Evolutionary conservation across 2,888 invertebrate genomes (phyloP).

Genomic region (Mythimna impura): DNA sequence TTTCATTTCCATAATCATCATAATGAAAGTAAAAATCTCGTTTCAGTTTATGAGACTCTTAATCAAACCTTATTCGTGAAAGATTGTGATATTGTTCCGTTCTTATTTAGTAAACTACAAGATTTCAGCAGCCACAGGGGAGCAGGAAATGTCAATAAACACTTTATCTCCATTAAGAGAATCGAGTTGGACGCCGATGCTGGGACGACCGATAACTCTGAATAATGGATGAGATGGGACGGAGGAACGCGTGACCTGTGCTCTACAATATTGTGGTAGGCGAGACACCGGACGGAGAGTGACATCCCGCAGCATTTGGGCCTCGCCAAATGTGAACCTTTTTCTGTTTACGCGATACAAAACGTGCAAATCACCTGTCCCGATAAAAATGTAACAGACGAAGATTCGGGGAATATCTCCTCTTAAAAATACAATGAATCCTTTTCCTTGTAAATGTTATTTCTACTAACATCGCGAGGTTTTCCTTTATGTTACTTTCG

Average conservation of each 20-base stretch:
- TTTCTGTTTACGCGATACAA: conserved; percentile 60
- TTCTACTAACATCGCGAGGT: conserved; percentile 28
- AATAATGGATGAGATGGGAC: conserved; percentile 80
- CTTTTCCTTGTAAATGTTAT: conserved; percentile 57
- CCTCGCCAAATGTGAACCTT: conserved; percentile 61
- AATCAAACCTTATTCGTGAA: conserved; percentile 5
- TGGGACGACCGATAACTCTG: conserved; percentile 73
- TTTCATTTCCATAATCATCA: conserved; percentile 18
- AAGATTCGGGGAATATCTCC: conserved; percentile 47
- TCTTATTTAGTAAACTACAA: conserved; percentile 49
- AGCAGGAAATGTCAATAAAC: conserved; percentile 76
- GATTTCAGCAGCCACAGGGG: conserved; percentile 55
- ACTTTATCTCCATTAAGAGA: conserved; percentile 80
- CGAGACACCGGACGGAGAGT: conserved; percentile 54
- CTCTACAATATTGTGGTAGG: conserved; percentile 65
- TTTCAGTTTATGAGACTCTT: conserved; percentile 4
- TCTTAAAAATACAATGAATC: conserved; percentile 59
- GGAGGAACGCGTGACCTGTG: conserved; percentile 72
- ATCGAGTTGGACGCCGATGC: conserved; percentile 72
- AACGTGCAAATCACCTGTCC: conserved; percentile 64
- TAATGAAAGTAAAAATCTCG: conserved; percentile 11
- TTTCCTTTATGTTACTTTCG: conserved; percentile 48
- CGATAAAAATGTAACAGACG: conserved; percentile 50
- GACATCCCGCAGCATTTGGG: conserved; percentile 44
- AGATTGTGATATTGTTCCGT: conserved; percentile 21